Conservation (phyloP, 2,113 vertebrate genomes). For the Coracopsis vasa region DNA sequence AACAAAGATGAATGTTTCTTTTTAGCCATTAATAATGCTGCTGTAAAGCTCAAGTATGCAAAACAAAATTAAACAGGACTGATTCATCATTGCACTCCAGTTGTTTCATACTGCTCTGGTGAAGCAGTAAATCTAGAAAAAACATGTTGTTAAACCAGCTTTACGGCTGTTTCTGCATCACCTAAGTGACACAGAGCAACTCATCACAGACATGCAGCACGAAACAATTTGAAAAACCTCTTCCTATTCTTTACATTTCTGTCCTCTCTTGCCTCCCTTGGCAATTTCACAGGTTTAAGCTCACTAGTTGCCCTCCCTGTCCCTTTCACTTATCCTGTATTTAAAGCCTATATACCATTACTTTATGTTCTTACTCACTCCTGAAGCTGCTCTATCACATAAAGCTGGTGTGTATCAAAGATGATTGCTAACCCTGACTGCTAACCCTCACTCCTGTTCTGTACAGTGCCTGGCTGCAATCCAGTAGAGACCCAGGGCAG, state of each 20-base stretch:
- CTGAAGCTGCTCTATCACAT: background rate
- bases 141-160: background rate
- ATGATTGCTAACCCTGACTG: accelerated
- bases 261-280: background rate
- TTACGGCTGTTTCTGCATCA: conserved; percentile 22
- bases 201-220: background rate
- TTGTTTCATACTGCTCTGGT: background rate
- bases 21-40: conserved; percentile 23
- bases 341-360: background rate
- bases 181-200: background rate
- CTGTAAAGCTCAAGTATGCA: conserved; percentile 26
- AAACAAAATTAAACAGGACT: conserved; percentile 29
- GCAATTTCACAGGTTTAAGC: background rate
- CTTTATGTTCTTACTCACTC: background rate
- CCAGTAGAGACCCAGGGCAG: background rate
- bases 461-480: background rate
- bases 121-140: conserved; percentile 28
- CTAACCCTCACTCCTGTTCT: background rate
- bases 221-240: background rate
- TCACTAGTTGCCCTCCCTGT: background rate
- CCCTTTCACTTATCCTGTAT: background rate
- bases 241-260: background rate
- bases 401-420: background rate
- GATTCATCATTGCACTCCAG: background rate
- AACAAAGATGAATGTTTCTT: conserved; percentile 12